Percentiles rank a stretch among this genome's conserved stretches.
These are phyloP conservation scores for Myotis lucifugus DNA, from an alignment of 2,113 vertebrate genomes.

Conservation along the genomic window DNA sequence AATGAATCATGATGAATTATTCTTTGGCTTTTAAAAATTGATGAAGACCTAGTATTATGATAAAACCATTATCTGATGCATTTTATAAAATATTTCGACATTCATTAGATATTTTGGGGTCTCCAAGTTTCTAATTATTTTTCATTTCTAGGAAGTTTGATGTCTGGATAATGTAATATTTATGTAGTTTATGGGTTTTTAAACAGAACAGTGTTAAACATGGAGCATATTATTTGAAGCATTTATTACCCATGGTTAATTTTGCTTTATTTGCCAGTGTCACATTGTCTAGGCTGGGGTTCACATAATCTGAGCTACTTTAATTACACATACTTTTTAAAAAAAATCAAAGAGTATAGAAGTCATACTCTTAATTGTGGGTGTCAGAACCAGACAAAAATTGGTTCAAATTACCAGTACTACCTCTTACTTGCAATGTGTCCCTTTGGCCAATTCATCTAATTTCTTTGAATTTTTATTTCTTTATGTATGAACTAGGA, in stretches of 20 bases:
- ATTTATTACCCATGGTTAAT: not conserved
- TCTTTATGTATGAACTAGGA: not conserved
- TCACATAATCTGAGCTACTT: not conserved
- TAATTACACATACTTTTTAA: not conserved
- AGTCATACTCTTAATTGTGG: not conserved
- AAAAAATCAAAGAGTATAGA: not conserved
- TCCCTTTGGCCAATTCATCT: not conserved
- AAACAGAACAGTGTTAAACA: not conserved
- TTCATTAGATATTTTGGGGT: not conserved
- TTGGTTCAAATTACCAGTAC: not conserved
- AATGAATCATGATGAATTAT: conserved; percentile 29
- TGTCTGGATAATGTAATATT: not conserved
- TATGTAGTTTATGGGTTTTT: not conserved
- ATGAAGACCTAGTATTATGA: not conserved
- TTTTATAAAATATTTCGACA: conserved; percentile 47
- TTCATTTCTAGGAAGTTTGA: conserved; percentile 17
- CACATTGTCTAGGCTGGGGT: not conserved
- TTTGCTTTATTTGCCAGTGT: conserved; percentile 5
- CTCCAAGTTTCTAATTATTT: conserved; percentile 13
- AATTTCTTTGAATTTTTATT: not conserved
- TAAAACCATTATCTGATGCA: not conserved
- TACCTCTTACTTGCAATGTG: not conserved
- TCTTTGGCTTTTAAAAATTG: not conserved
- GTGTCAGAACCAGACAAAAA: not conserved
- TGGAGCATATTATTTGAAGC: not conserved